These are phyloP conservation scores for Hippoglossus stenolepis DNA, from an alignment of 2,113 vertebrate genomes.

Conservation along the genomic window DNA sequence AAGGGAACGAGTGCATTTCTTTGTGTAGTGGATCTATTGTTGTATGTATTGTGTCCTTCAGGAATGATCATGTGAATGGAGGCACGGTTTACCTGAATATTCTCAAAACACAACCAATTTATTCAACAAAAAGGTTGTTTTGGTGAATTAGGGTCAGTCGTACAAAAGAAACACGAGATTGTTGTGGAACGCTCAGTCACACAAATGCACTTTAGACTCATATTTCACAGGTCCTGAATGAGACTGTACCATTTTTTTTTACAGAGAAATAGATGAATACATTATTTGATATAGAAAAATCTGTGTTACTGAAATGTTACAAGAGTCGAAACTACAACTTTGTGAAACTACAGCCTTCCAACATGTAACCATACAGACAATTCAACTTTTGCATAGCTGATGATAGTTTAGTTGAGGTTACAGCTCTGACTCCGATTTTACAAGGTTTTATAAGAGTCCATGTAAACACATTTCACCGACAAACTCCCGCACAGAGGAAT, in stretches of 20 bases:
- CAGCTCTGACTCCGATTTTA: too few relatives aligned
- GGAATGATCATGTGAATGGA: conserved; percentile 35
- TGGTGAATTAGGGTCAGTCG: not conserved
- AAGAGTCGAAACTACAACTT: not conserved
- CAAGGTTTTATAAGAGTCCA: not conserved
- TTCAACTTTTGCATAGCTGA: too few relatives aligned
- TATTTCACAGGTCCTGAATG: not conserved
- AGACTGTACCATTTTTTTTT: not conserved
- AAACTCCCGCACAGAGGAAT: not conserved
- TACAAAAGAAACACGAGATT: not conserved
- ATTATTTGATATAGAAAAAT: not conserved
- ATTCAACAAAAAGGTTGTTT: not conserved
- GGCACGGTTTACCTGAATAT: conserved; percentile 31
- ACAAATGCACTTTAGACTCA: not conserved
- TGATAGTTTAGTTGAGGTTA: too few relatives aligned
- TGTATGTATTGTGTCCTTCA: conserved; percentile 13
- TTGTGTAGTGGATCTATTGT: conserved; percentile 37
- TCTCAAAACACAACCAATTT: conserved; percentile 40
- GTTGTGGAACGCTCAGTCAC: not conserved
- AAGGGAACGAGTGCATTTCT: not conserved
- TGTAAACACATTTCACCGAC: conserved; percentile 23
- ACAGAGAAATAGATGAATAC: not conserved
- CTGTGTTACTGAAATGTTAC: not conserved
- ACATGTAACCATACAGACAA: not conserved
- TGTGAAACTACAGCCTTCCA: not conserved